Percentiles rank a stretch among this genome's conserved stretches.
phyloP scores from a whole-genome alignment of 2,888 invertebrate species.

The Carcina quercana region DNA sequence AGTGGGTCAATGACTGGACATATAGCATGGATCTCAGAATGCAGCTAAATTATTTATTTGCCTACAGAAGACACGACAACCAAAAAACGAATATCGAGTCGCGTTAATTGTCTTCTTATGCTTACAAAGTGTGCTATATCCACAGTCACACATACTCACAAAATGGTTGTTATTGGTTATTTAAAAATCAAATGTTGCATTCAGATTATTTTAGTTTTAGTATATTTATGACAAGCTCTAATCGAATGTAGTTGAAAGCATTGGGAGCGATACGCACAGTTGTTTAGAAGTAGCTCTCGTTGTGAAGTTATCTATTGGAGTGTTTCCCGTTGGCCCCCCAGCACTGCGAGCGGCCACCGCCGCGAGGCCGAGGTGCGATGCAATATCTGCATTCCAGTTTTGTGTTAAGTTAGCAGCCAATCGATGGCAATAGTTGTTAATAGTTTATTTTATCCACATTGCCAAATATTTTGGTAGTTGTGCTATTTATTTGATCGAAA shows the following conservation, averaged over 20 bases:
- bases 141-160: conserved; percentile 60
- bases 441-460: conserved; percentile 65
- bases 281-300: conserved; percentile 47
- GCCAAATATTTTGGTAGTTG: conserved; percentile 71
- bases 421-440: conserved; percentile 61
- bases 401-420: conserved; percentile 66
- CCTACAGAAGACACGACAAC: neutral
- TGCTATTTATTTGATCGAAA: conserved; percentile 70
- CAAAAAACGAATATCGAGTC: neutral
- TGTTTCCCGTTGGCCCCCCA: conserved; percentile 28
- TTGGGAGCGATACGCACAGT: conserved; percentile 68
- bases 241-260: conserved; percentile 65
- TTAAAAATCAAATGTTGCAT: conserved; percentile 65
- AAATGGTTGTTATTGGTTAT: conserved; percentile 67
- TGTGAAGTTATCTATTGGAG: conserved; percentile 44
- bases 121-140: conserved; percentile 52
- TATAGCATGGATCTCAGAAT: conserved; percentile 73
- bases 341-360: conserved; percentile 18
- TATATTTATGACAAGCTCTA: conserved; percentile 56
- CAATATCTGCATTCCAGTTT: conserved; percentile 74
- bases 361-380: conserved; percentile 62
- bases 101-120: conserved; percentile 35
- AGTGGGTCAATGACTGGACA: conserved; percentile 64
- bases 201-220: conserved; percentile 66
- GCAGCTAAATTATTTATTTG: conserved; percentile 46